Conservation (phyloP, 2,113 vertebrate genomes). For the Isichthys henryi region DNA sequence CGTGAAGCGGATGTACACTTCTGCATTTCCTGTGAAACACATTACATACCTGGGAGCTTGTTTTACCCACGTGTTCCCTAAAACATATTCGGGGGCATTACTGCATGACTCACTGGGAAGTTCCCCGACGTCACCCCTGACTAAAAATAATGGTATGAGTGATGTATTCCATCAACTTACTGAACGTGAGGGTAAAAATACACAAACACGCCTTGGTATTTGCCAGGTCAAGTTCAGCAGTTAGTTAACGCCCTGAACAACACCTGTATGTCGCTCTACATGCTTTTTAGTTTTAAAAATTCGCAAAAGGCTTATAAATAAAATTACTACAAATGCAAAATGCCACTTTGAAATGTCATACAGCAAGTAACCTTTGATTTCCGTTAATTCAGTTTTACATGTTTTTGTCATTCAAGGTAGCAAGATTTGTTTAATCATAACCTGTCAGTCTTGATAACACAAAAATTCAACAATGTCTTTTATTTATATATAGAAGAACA, state of each 20-base stretch:
- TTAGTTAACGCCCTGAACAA: background rate
- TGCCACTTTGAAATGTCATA: background rate
- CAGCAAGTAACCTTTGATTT: background rate
- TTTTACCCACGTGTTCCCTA: background rate
- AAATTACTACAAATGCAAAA: background rate
- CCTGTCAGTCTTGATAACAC: background rate
- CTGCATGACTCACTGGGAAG: background rate
- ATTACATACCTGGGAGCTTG: background rate
- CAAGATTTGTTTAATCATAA: background rate
- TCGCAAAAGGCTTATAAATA: background rate
- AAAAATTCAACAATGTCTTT: background rate
- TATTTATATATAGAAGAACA: background rate
- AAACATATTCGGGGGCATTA: background rate
- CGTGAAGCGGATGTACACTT: background rate
- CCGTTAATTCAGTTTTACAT: background rate
- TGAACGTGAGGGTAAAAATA: background rate
- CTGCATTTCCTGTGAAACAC: background rate
- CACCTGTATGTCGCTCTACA: background rate
- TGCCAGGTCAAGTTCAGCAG: background rate
- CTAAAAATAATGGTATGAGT: background rate
- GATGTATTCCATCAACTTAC: background rate
- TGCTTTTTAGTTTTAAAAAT: background rate
- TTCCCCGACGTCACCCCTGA: slow-evolving; percentile 14
- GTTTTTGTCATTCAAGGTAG: background rate
- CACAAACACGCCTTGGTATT: background rate